Base-by-base conservation (phyloP, 2,888 invertebrate genomes). In the Panzeria rudis region DNA sequence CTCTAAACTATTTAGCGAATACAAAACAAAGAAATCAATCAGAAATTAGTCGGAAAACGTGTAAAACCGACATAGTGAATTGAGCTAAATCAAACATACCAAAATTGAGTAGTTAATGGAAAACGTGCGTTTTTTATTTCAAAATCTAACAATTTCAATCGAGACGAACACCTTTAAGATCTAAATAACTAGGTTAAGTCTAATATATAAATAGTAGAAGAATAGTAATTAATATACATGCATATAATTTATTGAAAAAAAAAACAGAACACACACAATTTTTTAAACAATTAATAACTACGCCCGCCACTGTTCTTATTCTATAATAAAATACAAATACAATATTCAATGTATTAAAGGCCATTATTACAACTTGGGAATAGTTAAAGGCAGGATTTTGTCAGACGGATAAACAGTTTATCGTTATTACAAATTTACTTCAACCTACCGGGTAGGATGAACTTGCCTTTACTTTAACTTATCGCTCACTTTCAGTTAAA, bases 191-290 rank as follows among this genome's bases (percentile, higher is more conserved):
- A 59, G 17, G 8, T 35, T 59, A 62, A 35, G 9, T 11, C 23
- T 47, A 15, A 50, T 32, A 32, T 56, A 56, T 2, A 54, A n/a
- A n/a, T n/a, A n/a, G n/a, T 54, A 54, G 25, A 44, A 32, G 15
- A 9, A 23, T 73, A 73, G 50, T 61, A 61, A 61, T 38, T 50
- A 50, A 73, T 35, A 61, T 44, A n/a, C n/a, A n/a, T n/a, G n/a
- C n/a, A n/a, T n/a, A 29, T 47, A 73, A 71, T 56, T 41, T 72
- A 72, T 59, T 44, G 15, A 71, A 56, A 71, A 54, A 56, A 52
- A 68, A 17, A 56, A 56, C 54, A 41, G 44, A 47, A 47, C 17
- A 20, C 17, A 17, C 20, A 15, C 9, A 20, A 20, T 38, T 66
- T 64, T 66, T 44, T 64, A 54, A 62, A 23, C 29, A 68, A 35